Evolutionary conservation across 2,113 vertebrate genomes (phyloP).

Genomic region (Phaethornis superciliosus): DNA sequence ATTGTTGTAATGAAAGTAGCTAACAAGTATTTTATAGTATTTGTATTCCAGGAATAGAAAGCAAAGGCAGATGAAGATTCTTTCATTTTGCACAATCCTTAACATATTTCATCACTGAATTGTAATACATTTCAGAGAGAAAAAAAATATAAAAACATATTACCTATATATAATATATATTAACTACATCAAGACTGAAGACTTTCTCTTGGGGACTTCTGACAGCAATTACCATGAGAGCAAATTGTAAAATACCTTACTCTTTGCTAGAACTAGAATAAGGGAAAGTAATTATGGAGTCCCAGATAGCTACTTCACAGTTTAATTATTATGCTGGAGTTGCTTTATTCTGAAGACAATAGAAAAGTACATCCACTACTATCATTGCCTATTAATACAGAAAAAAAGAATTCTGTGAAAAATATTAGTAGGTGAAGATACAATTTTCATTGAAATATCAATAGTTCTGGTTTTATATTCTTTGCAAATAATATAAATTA

Average conservation of each 20-base stretch:
- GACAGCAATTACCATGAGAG: background rate
- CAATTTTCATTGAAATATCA: background rate
- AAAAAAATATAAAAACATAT: background rate
- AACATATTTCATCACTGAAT: background rate
- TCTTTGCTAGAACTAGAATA: background rate
- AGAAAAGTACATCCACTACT: background rate
- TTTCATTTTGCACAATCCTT: background rate
- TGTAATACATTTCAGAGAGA: background rate
- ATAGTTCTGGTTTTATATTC: background rate
- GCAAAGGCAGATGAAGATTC: background rate
- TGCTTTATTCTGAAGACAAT: background rate
- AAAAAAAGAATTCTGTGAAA: background rate
- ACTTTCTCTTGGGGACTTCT: background rate
- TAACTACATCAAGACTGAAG: background rate
- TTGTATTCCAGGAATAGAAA: background rate
- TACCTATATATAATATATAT: background rate
- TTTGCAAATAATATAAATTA: background rate
- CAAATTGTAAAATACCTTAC: background rate
- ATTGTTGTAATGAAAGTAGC: background rate
- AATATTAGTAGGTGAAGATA: background rate
- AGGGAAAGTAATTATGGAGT: background rate
- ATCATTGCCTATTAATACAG: background rate
- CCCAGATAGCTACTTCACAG: background rate
- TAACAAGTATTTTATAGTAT: background rate
- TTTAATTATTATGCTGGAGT: background rate